Conservation (phyloP, 64 coral and sea anemone genomes). For the Hydrozoanthus tunicans region DNA sequence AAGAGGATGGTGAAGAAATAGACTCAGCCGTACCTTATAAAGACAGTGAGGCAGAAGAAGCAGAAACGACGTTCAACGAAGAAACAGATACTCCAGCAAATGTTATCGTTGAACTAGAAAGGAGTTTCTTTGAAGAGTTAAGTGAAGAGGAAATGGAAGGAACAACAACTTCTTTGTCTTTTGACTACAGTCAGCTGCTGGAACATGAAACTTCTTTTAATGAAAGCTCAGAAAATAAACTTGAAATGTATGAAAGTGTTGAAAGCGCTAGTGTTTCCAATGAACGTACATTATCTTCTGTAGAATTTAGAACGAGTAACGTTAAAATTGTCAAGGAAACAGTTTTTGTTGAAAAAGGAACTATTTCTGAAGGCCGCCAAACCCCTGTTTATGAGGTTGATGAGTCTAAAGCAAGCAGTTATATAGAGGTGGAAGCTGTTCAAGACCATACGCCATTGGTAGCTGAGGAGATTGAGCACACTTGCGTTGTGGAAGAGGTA, state of each 20-base stretch:
- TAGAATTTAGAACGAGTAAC: not conserved
- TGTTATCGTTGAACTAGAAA: not conserved
- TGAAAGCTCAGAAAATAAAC: conserved; percentile 9
- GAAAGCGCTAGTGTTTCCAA: not conserved
- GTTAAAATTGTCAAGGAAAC: not conserved
- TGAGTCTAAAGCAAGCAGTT: not conserved
- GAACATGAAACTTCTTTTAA: conserved; percentile 18
- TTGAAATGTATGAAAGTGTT: not conserved
- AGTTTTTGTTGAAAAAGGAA: conserved; percentile 2
- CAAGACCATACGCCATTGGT: conserved; percentile 10
- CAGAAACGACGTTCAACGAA: not conserved
- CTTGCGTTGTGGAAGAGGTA: not conserved
- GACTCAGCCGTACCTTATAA: not conserved
- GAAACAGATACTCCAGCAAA: not conserved
- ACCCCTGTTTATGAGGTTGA: not conserved
- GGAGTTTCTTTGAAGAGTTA: not conserved
- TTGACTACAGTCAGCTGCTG: too few species aligned
- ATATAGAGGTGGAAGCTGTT: conserved; percentile 3
- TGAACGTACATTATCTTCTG: not conserved
- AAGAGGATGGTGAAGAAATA: conserved; percentile 22
- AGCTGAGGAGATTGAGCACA: conserved; percentile 12
- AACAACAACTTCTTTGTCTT: too few species aligned
- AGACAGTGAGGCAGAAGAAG: conserved; percentile 3
- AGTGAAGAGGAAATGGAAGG: not conserved
- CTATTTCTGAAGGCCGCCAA: not conserved